Conservation (phyloP, 2,797 vertebrate species). For the Nyctalus aviator region DNA sequence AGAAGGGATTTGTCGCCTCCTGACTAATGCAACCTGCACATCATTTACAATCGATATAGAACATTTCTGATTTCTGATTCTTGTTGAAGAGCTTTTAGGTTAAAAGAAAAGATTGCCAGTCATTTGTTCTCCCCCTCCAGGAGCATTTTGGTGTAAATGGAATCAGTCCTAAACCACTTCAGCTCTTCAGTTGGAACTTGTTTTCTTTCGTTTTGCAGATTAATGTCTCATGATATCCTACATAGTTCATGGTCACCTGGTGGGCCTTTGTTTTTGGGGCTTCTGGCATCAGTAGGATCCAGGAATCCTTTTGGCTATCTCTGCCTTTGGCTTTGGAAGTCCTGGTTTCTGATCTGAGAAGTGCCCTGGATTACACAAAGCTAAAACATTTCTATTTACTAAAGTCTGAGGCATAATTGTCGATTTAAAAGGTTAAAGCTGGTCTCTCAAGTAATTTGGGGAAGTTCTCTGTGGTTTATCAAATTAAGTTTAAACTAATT, state of each 20-base stretch:
- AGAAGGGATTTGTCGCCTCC: not conserved
- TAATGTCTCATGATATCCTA: not conserved
- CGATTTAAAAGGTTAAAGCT: conserved; percentile 16
- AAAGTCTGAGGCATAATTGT: conserved; percentile 53
- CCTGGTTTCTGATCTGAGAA: conserved; percentile 43
- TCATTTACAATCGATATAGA: not conserved
- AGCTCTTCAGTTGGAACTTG: not conserved
- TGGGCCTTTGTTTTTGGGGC: not conserved
- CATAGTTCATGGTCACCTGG: not conserved
- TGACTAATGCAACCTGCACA: not conserved
- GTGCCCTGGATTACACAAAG: conserved; percentile 26
- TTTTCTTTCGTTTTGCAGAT: not conserved
- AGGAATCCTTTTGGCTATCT: not conserved
- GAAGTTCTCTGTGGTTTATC: not conserved
- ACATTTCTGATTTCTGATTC: not conserved
- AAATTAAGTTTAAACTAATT: conserved; percentile 51
- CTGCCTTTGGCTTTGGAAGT: conserved; percentile 33
- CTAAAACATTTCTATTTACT: conserved; percentile 63
- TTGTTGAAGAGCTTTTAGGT: not conserved
- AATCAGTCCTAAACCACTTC: not conserved
- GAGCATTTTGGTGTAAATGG: conserved; percentile 5
- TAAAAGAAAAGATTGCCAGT: not conserved
- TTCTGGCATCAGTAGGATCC: not conserved
- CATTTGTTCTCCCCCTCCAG: not conserved
- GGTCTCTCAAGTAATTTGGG: not conserved